Evolutionary conservation across 2,888 invertebrate species (phyloP), one percentile per base, ranked within the genome.

Genomic region (Rhagium mordax): DNA sequence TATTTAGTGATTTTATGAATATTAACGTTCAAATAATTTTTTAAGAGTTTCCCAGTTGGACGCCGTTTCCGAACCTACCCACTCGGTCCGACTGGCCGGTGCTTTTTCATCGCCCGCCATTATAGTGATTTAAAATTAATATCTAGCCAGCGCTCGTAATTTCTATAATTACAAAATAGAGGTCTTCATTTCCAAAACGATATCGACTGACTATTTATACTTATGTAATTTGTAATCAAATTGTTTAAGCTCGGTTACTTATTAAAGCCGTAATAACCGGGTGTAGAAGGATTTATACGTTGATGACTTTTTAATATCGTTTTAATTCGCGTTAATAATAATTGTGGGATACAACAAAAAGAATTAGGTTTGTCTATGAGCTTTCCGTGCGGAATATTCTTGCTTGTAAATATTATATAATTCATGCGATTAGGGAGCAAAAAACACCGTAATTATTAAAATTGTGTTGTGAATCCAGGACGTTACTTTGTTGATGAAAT

Each of bases 271-370:
- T 69, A 74, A 74, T 61, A 49, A 48, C 18, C 71, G 55, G 60
- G 55, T 24, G 53, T 59, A 33, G 68, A 21, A 49, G 59, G 51
- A 59, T 64, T 57, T 70, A 49, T 51, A 51, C 62, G 65, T 69
- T 75, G 75, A 75, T 75, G 72, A 64, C 59, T 75, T 75, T 75
- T 75, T 75, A 75, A 75, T 75, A 73, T 74, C 69, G 66, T 75
- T 75, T 75, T 75, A 75, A 75, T 75, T 29, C 18, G 7, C 27
- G 41, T 41, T 41, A 41, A 41, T 41, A 41, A 41, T 41, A 51
- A 51, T 51, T 20, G 51, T 51, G 51, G 10, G 51, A 51, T 51
- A 51, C 51, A 41, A 41, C 41, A 41, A 41, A 41, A 41, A n/a
- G n/a, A 41, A 41, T n/a, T 41, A 4, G n/a, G 41, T 41, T 41